Conservation (phyloP, 1,140 invertebrate species). For the Drosophila nebulosa region DNA sequence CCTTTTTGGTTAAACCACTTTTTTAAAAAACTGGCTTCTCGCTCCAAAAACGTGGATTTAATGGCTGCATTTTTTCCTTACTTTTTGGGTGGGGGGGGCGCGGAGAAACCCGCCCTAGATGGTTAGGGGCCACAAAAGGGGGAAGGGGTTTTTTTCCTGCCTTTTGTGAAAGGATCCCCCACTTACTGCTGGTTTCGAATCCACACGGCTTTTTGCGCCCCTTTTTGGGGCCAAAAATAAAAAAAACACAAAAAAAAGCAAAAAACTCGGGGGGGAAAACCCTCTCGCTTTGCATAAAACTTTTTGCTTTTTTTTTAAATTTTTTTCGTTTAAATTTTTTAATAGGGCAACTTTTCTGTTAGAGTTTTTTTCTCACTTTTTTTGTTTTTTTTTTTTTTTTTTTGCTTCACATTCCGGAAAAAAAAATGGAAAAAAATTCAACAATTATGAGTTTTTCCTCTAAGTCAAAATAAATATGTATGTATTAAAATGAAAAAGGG, state of each 20-base stretch:
- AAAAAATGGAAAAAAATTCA: conserved; percentile 59
- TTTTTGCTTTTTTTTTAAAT: conserved; percentile 74
- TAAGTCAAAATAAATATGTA: conserved; percentile 7
- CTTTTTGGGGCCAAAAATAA: conserved; percentile 62
- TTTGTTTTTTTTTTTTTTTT: conserved; percentile 29
- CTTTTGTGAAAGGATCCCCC: conserved; percentile 61
- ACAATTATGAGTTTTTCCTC: conserved; percentile 60
- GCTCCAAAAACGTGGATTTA: conserved; percentile 65
- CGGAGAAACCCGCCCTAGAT: not conserved
- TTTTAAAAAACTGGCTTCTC: conserved; percentile 44
- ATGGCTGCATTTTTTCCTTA: conserved; percentile 63
- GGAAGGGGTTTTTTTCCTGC: conserved; percentile 3
- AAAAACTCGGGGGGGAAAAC: conserved; percentile 49
- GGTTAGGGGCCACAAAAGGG: not conserved
- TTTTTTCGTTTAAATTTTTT: conserved; percentile 74
- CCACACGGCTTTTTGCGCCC: conserved; percentile 40
- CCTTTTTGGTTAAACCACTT: conserved; percentile 62
- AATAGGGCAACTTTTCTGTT: conserved; percentile 61
- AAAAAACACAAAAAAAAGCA: conserved; percentile 15
- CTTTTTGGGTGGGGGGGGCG: not conserved
- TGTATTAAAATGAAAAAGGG: conserved; percentile 33
- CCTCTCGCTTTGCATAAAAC: conserved; percentile 57
- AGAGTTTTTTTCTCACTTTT: not conserved
- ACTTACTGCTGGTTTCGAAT: conserved; percentile 57
- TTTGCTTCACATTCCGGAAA: conserved; percentile 49